Percentiles rank a stretch among this genome's conserved stretches.
These are phyloP conservation scores for Microdon myrmicae DNA, from an alignment of 2,888 invertebrate species.

Conservation along the genomic window DNA sequence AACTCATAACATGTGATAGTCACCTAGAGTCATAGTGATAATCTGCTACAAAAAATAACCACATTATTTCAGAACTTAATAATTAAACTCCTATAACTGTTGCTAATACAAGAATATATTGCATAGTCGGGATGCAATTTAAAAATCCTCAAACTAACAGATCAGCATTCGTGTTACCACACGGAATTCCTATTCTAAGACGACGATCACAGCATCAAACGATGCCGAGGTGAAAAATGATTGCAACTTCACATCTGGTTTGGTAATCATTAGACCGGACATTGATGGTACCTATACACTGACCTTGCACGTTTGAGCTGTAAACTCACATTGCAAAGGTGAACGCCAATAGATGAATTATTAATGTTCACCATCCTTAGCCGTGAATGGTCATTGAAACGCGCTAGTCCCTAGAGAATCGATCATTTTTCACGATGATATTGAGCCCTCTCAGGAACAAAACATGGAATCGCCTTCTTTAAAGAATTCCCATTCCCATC, in stretches of 20 bases:
- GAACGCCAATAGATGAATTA: conserved; percentile 47
- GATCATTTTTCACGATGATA: conserved; percentile 35
- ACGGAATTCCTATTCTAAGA: conserved; percentile 19
- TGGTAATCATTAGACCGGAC: conserved; percentile 35
- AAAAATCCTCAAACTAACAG: too few relatives aligned
- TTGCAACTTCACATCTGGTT: conserved; percentile 39
- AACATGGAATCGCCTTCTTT: conserved; percentile 17
- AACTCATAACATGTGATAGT: too few relatives aligned
- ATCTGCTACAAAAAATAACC: too few relatives aligned
- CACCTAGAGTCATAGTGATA: too few relatives aligned
- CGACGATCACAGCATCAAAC: conserved; percentile 41
- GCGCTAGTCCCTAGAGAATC: conserved; percentile 22
- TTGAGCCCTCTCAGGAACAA: neutral
- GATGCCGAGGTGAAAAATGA: conserved; percentile 49
- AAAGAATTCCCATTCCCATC: conserved; percentile 30
- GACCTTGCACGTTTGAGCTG: conserved; percentile 22
- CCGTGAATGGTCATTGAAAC: conserved; percentile 32
- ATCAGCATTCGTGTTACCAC: too few relatives aligned
- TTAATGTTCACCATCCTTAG: conserved; percentile 29
- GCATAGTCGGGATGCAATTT: too few relatives aligned
- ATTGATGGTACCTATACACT: conserved; percentile 23
- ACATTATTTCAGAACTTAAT: too few relatives aligned
- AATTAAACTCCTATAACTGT: too few relatives aligned
- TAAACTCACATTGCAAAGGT: neutral
- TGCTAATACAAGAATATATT: too few relatives aligned